Percentiles rank a stretch among this genome's conserved stretches.
Conservation (phyloP, 37 sponge, comb jelly and placozoan genomes). For the Axinella damicornis region DNA sequence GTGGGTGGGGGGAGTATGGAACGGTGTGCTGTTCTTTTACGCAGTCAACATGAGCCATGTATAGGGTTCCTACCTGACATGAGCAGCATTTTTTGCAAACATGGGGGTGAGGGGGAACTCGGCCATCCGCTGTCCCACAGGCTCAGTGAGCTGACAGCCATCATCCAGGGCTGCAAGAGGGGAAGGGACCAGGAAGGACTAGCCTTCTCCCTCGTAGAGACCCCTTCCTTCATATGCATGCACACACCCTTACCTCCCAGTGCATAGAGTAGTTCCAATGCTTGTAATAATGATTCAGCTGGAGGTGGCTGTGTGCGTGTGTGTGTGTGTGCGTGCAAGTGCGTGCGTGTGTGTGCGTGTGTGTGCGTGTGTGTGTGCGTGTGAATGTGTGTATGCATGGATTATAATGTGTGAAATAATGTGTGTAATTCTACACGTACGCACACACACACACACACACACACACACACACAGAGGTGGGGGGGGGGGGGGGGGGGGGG, state of each 20-base stretch:
- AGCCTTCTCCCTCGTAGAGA: too few species aligned
- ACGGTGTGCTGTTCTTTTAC: too few species aligned
- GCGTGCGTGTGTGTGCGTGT: neutral
- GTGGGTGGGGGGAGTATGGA: too few species aligned
- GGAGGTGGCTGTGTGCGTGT: slow-evolving; percentile 79
- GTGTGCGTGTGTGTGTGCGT: too few species aligned
- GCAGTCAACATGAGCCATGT: too few species aligned
- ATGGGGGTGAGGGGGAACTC: slow-evolving; percentile 95
- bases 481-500: too few species aligned
- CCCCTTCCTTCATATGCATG: neutral
- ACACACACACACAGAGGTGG: neutral
- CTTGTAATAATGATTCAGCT: slow-evolving; percentile 74
- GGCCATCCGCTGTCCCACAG: slow-evolving; percentile 88
- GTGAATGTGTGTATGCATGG: too few species aligned
- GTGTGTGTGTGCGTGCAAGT: neutral
- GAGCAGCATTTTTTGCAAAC: slow-evolving; percentile 93
- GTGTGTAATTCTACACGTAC: neutral
- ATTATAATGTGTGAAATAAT: too few species aligned
- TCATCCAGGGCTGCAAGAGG: slow-evolving; percentile 89
- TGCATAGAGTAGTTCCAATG: slow-evolving; percentile 91
- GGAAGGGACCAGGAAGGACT: too few species aligned
- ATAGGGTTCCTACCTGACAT: too few species aligned
- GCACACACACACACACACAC: too few species aligned
- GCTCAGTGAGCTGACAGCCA: slow-evolving; percentile 68
- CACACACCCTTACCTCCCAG: slow-evolving; percentile 66